Base-by-base conservation (phyloP, 2,888 invertebrate genomes). In the Nemotelus pantherinus region DNA sequence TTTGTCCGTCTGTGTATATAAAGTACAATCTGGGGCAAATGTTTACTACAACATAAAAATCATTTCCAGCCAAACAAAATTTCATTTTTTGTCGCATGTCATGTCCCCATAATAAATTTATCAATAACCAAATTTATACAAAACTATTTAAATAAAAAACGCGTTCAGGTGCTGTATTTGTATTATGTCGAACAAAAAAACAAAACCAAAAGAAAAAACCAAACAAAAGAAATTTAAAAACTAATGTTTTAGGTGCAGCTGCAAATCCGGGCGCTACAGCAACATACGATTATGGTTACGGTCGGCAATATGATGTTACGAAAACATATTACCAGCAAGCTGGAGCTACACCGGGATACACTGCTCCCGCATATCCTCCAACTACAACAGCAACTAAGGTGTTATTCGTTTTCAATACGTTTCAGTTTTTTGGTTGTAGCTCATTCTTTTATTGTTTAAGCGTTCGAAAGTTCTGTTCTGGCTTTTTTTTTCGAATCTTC, bases 281-380 rank as follows among this genome's bases (percentile, higher is more conserved):
- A 10, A 89, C 91, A 79, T 92, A 92, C 87, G 92, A 92, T 82
- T 92, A 92, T 88, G 91, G 92, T 70, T 93, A 93, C 88, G 91
- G 91, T 81, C 89, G 90, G 78, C 90, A 93, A 65, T 94, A 94
- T 89, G 94, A 94, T 89, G 93, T 95, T 10, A 92, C 93, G 83
- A 94, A 95, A 88, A 93, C 94, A 80, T 94, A 95, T 87, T 95
- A 94, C 86, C 95, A 95, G 87, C 93, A 94, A 82, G 92, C 93
- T 58, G 90, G 91, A 70, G 88, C 90, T n/a, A 89, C 90, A 0
- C 88, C 80, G 41, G 72, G 86, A 85, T 77, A 86, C 85, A 45
- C 87, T 85, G 82, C 87, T 83, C 81, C 89, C 86, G 82, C 88
- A 86, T 83, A 89, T 88, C 82, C 89, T 87, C 82, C 86, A 79